Conservation (phyloP, 2,888 invertebrate species). For the Aphodius granarius region DNA sequence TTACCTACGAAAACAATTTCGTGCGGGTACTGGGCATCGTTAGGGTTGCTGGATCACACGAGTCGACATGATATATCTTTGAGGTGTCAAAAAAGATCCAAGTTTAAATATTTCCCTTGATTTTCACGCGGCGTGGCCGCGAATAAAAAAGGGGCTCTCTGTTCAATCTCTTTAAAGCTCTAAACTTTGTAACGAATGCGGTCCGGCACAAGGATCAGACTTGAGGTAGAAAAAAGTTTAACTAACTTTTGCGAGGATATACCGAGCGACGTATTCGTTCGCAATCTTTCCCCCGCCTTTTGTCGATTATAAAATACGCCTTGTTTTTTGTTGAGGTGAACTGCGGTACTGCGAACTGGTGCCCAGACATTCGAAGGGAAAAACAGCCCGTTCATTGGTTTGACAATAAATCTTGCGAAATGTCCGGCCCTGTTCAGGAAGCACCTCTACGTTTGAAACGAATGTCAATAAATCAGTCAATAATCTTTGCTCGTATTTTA, state of each 20-base stretch:
- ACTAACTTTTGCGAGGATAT: conserved; percentile 9
- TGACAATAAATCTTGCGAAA: conserved; percentile 1
- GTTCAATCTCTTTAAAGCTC: conserved; percentile 20
- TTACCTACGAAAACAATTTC: neutral
- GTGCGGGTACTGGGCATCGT: neutral
- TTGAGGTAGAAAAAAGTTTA: conserved; percentile 7
- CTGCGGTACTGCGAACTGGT: neutral
- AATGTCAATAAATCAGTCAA: conserved; percentile 29
- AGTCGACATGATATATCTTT: neutral
- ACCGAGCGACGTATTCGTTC: conserved; percentile 7
- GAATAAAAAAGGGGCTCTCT: neutral
- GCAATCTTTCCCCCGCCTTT: conserved; percentile 4
- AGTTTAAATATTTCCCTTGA: neutral
- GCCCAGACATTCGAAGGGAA: neutral
- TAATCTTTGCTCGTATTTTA: conserved; percentile 25
- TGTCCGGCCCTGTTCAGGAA: conserved; percentile 17
- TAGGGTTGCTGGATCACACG: no score
- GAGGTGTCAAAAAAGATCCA: neutral
- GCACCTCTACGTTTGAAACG: conserved; percentile 25
- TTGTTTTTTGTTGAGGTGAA: neutral
- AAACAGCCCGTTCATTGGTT: conserved; percentile 4
- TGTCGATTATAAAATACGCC: conserved; percentile 9
- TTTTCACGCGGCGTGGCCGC: neutral
- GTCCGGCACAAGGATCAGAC: conserved; percentile 5
- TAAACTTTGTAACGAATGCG: conserved; percentile 16